Conservation (phyloP, 2,113 vertebrate species). For the Tympanuchus pallidicinctus region DNA sequence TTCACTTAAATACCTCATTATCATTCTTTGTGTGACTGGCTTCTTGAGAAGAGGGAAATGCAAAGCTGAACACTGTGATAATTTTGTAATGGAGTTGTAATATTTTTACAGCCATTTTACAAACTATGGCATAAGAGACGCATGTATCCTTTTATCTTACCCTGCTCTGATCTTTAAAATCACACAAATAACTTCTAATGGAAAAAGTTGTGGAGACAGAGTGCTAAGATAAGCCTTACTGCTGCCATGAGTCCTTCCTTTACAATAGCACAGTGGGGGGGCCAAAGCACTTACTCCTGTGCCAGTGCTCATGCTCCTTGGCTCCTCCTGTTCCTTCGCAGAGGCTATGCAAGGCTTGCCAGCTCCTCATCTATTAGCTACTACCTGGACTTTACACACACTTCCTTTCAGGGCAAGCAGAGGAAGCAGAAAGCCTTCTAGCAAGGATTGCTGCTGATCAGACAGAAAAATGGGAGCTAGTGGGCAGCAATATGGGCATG, state of each 20-base stretch:
- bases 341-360: neutral
- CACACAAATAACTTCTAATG: neutral
- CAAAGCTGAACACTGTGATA: neutral
- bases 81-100: neutral
- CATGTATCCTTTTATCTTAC: neutral
- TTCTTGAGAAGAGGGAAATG: neutral
- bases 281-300: too few relatives aligned
- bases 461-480: too few relatives aligned
- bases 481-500: neutral
- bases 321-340: neutral
- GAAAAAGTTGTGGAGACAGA: neutral
- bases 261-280: too few relatives aligned
- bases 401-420: too few relatives aligned
- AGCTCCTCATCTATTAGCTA: neutral
- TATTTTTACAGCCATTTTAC: neutral
- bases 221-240: too few relatives aligned
- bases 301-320: too few relatives aligned
- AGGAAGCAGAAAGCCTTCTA: too few relatives aligned
- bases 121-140: neutral
- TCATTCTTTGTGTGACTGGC: neutral
- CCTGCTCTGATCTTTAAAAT: neutral
- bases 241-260: rapidly evolving
- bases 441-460: neutral
- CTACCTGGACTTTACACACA: neutral
- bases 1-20: neutral